Conservation (phyloP, 1,140 invertebrate genomes). For the Luehdorfia chinensis region DNA sequence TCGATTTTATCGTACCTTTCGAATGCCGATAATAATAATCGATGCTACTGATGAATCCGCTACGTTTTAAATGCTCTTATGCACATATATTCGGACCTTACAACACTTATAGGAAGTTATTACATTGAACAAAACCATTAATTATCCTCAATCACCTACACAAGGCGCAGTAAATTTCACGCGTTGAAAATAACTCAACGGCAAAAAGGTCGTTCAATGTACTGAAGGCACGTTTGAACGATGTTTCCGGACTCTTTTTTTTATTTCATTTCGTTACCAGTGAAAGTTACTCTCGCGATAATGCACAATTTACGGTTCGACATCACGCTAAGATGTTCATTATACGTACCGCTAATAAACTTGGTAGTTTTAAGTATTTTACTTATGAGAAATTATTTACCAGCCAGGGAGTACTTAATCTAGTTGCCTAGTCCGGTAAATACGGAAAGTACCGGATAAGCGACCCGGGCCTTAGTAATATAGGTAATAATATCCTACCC, state of each 20-base stretch:
- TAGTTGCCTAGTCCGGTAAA: too few relatives aligned
- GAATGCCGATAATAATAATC: too few relatives aligned
- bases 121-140: conserved; percentile 28
- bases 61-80: too few relatives aligned
- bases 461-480: too few relatives aligned
- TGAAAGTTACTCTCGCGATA: conserved; percentile 12
- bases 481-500: too few relatives aligned
- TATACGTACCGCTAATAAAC: conserved; percentile 4
- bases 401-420: too few relatives aligned
- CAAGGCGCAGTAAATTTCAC: conserved; percentile 20
- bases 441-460: too few relatives aligned
- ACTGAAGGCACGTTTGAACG: neutral
- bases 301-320: conserved; percentile 13
- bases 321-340: neutral
- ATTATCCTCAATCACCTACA: conserved; percentile 14
- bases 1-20: too few relatives aligned
- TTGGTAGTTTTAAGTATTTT: too few relatives aligned
- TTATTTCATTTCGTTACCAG: conserved; percentile 2
- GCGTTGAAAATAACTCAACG: neutral
- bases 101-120: conserved; percentile 25
- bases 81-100: neutral
- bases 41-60: too few relatives aligned
- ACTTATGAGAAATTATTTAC: too few relatives aligned
- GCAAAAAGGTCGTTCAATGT: neutral
- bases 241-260: conserved; percentile 3